Conservation (phyloP, 2,797 vertebrate species). For the Fratercula arctica region DNA sequence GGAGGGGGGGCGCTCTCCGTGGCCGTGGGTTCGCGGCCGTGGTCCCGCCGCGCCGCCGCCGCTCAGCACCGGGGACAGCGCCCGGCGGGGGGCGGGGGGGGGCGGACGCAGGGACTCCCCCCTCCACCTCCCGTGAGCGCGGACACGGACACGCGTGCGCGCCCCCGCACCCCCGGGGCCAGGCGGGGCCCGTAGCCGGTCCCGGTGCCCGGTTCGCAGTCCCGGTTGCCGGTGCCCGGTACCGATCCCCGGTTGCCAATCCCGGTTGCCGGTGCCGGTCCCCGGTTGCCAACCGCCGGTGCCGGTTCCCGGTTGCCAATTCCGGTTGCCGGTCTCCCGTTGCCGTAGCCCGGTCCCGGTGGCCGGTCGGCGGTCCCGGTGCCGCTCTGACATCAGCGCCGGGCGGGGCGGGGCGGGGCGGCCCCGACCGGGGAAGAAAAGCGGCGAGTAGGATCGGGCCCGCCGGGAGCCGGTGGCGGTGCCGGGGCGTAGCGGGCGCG, state of each 20-base stretch:
- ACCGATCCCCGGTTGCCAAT: no score
- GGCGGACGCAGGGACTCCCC: neutral
- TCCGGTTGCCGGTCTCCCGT: no score
- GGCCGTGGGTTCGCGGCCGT: neutral
- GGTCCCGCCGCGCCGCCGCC: neutral
- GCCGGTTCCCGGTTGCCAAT: neutral
- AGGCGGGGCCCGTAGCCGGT: neutral
- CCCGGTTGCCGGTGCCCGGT: neutral
- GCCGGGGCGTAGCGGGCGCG: neutral
- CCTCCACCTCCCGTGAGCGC: neutral
- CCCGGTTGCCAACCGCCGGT: no score
- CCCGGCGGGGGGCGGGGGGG: neutral
- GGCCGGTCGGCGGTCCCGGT: neutral
- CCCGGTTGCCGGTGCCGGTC: neutral
- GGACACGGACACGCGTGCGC: neutral
- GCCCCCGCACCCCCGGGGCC: neutral
- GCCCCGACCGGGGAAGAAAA: neutral
- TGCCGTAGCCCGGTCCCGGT: neutral
- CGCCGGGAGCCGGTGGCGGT: neutral
- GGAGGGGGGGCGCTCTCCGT: neutral
- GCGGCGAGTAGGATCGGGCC: neutral
- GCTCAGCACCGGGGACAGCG: neutral
- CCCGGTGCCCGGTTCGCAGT: neutral
- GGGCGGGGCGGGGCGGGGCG: neutral
- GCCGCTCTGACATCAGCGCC: constrained; percentile 18